Percentiles rank a stretch among this genome's conserved stretches.
phyloP scores from a whole-genome alignment of 2,797 vertebrate species.

The Chiroxiphia lanceolata region DNA sequence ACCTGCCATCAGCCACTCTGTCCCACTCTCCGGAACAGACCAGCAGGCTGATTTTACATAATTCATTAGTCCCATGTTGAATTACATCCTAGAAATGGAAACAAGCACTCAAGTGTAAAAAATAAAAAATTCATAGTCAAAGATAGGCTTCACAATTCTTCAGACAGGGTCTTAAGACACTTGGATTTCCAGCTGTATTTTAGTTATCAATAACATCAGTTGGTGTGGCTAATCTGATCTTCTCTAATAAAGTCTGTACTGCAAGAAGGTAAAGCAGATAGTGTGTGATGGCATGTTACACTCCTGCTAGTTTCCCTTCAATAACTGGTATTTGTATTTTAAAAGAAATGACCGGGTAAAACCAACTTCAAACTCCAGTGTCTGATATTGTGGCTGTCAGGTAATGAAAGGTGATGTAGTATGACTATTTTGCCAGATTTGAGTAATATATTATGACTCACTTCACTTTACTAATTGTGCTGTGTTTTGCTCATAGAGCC shows the following conservation, averaged over 20 bases:
- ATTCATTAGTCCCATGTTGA: constrained; percentile 70
- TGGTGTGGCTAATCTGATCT: not conserved
- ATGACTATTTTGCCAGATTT: not conserved
- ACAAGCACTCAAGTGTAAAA: constrained; percentile 58
- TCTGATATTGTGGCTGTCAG: not conserved
- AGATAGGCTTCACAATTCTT: constrained; percentile 8
- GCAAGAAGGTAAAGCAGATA: not conserved
- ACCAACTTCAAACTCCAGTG: not conserved
- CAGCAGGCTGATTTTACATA: constrained; percentile 69
- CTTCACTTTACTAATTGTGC: not conserved
- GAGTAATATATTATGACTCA: not conserved
- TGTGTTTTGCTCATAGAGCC: not conserved
- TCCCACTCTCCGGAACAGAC: constrained; percentile 18
- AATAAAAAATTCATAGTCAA: constrained; percentile 67
- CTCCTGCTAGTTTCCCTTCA: not conserved
- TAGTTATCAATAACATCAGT: not conserved
- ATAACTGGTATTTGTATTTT: not conserved
- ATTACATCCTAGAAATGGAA: constrained; percentile 66
- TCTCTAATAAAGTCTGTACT: not conserved
- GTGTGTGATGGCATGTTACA: not conserved
- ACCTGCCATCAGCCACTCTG: not conserved
- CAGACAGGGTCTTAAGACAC: not conserved
- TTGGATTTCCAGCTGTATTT: not conserved
- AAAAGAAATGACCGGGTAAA: not conserved
- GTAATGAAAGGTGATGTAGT: not conserved